Evolutionary conservation across 2,113 vertebrate species (phyloP), one percentile per base, ranked within the genome.

Genomic region (Labrus mixtus): DNA sequence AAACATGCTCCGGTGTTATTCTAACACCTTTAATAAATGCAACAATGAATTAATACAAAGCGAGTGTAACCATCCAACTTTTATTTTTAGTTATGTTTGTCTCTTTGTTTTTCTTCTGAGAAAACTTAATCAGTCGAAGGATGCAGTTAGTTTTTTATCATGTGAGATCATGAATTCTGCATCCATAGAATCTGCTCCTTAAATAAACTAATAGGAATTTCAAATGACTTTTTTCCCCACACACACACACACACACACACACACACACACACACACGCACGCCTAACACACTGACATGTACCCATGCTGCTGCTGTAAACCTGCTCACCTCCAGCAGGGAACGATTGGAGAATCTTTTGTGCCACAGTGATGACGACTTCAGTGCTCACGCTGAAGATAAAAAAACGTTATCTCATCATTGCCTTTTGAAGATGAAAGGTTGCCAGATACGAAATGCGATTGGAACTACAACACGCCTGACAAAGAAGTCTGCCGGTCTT

Each of bases 381-480:
- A 48, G 7, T 10, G 19, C 19, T 51, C 48, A 20, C 48, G 13
- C 48, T 51, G 36, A n/a, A 60, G 58, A 19, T 39, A 13, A 33
- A 68, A 66, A 63, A 71, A 83, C 68, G 13, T 73, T 81, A 83
- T 76, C 72, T 87, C 70, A 70, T 74, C 48, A 20, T 71, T 82
- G 77, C 68, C 54, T 82, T 87, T 88, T 84, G 74, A 77, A 84
- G 83, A 85, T 86, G 81, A 84, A 80, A 83, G 56, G 57, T 55
- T 77, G 36, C 15, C 46, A 72, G 77, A 81, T 59, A 74, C 71
- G 29, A 86, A 64, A 83, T 83, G 46, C 19, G 76, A 89, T 90
- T 85, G 81, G 46, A 82, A 29, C 57, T 60, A 25, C 54, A 61
- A 73, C 29, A 33, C 29, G 55, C 70, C 23, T 64, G 29, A 37